A percentile compares a stretch with the other conserved stretches of the same genome.
phyloP scores from a whole-genome alignment of 2,888 invertebrate species.

The Hydropsyche betteni region DNA sequence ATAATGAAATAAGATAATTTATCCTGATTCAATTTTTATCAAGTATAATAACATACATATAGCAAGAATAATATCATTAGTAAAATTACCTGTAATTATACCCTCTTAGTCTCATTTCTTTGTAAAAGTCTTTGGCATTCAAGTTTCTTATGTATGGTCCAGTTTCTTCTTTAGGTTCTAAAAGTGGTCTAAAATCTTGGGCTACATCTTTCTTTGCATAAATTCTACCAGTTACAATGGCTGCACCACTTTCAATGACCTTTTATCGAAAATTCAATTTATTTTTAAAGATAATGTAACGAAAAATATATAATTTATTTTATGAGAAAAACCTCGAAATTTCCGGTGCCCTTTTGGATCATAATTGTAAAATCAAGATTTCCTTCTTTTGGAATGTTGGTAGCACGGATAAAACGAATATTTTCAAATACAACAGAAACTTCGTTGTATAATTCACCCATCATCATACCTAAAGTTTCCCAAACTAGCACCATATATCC shows the following conservation, averaged over 20 bases:
- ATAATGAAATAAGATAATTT: slow-evolving; percentile 33
- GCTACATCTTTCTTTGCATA: slow-evolving; percentile 68
- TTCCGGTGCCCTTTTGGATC: slow-evolving; percentile 75
- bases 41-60: neutral
- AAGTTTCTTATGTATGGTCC: slow-evolving; percentile 64
- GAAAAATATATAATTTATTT: too few species aligned
- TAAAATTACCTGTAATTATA: slow-evolving; percentile 68
- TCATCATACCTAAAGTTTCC: slow-evolving; percentile 79
- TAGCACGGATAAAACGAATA: slow-evolving; percentile 83
- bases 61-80: neutral
- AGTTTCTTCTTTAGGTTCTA: slow-evolving; percentile 56
- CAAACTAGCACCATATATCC: slow-evolving; percentile 81
- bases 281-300: too few species aligned
- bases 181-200: slow-evolving; percentile 64
- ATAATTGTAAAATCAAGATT: slow-evolving; percentile 71
- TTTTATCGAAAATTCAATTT: slow-evolving; percentile 53
- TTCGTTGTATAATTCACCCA: slow-evolving; percentile 74
- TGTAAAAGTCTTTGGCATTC: slow-evolving; percentile 73
- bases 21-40: too few species aligned
- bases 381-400: slow-evolving; percentile 77
- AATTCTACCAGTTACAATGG: slow-evolving; percentile 76
- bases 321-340: slow-evolving; percentile 66
- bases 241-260: slow-evolving; percentile 74
- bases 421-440: slow-evolving; percentile 86
- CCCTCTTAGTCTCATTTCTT: slow-evolving; percentile 75